Percentiles rank a stretch among this genome's conserved stretches.
These are phyloP conservation scores for Leguminivora glycinivorella DNA, from an alignment of 1,140 invertebrate genomes.

Conservation along the genomic window DNA sequence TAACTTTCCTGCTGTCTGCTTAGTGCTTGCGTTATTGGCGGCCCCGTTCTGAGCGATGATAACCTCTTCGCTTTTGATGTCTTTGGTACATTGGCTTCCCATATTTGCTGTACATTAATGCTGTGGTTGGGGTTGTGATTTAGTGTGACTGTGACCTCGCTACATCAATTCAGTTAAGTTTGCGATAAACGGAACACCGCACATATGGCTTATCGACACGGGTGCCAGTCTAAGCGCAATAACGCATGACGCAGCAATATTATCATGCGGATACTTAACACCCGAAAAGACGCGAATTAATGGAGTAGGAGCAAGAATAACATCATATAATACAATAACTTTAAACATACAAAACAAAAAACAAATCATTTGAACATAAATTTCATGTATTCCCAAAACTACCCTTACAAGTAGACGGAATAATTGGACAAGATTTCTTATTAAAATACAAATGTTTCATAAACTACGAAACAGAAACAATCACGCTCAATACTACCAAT, in stretches of 20 bases:
- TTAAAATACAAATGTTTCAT: constrained; percentile 13
- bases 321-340: not conserved
- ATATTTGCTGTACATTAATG: too few relatives aligned
- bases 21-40: too few relatives aligned
- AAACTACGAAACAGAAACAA: not conserved
- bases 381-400: constrained; percentile 40
- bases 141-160: too few relatives aligned
- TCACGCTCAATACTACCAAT: not conserved
- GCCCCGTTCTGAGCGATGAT: too few relatives aligned
- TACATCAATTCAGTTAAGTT: not conserved
- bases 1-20: too few relatives aligned
- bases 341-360: not conserved
- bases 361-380: constrained; percentile 30
- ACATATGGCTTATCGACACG: not conserved
- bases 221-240: not conserved
- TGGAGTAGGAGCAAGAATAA: not conserved
- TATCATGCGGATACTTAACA: not conserved
- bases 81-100: too few relatives aligned
- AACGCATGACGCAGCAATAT: not conserved
- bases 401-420: constrained; percentile 36
- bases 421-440: constrained; percentile 41
- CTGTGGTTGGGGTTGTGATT: too few relatives aligned
- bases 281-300: not conserved
- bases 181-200: not conserved
- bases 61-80: too few relatives aligned